Evolutionary conservation across 2,888 invertebrate species (phyloP), one percentile per base, ranked within the genome.

Genomic region (Drosophila subsilvestris): DNA sequence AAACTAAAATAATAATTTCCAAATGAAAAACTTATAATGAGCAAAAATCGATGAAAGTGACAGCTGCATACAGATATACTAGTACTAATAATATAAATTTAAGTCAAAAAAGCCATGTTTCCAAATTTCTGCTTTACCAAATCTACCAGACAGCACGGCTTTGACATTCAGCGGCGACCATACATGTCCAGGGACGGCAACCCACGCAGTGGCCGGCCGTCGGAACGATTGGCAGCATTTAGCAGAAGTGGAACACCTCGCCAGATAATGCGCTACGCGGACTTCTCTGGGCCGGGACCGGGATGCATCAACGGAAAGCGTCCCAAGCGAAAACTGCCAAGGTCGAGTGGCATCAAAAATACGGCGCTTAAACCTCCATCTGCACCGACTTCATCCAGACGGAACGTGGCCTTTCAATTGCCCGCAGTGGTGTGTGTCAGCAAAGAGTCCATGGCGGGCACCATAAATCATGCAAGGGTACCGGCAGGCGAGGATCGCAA

Each of bases 91-190:
- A 9, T 48, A 58, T 32, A 43, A 50, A 48, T 51, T 45, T 48
- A 32, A 27, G 27, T 57, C 50, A 56, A 37, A 53, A 49, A 50
- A 59, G 45, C 47, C 44, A 85, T 89, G 89, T 73, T 75, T 58
- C 86, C 86, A 69, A 85, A 85, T 69, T 88, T 63, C 54, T 86
- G 88, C 63, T 89, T 86, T 49, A 60, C 60, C n/a, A 83, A 75
- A 57, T 55, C 56, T 10, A 14, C 50, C 44, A 58, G 61, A 12
- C 59, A 77, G 8, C 61, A 47, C 8, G 82, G 55, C 44, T 87
- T 67, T 25, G 68, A 88, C 12, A 49, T 86, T 6, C 1, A 65
- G 25, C 59, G 10, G 12, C 58, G 55, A 29, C 42, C 18, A 3
- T 76, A 69, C 22, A 17, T 47, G 25, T 62, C 66, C 3, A 69